phyloP scores from a whole-genome alignment of 2,888 invertebrate genomes.

The Phyllotreta cruciferae region DNA sequence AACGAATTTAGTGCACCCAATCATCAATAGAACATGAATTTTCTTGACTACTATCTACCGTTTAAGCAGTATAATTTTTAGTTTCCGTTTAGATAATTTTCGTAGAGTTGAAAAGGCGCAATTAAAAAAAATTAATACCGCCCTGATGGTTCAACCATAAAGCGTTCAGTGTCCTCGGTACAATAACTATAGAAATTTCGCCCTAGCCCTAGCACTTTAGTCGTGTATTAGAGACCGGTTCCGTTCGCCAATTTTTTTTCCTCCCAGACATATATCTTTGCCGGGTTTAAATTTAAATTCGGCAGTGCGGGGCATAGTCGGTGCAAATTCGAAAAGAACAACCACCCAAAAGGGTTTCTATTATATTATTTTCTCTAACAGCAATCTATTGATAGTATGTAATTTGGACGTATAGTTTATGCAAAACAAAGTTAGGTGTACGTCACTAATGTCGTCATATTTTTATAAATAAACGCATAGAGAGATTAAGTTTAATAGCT shows the following conservation, averaged over 20 bases:
- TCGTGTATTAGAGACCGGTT: slow-evolving; percentile 41
- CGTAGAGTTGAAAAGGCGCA: too few relatives aligned
- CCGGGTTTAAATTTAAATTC: slow-evolving; percentile 27
- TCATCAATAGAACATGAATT: too few relatives aligned
- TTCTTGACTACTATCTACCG: too few relatives aligned
- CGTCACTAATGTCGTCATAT: too few relatives aligned
- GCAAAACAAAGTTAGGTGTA: too few relatives aligned
- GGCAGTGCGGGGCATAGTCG: slow-evolving; percentile 14
- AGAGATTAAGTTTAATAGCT: too few relatives aligned
- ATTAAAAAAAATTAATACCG: slow-evolving; percentile 9
- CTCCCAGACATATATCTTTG: slow-evolving; percentile 40
- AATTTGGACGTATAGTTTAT: too few relatives aligned
- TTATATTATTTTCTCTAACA: not conserved
- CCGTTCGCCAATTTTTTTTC: slow-evolving; percentile 43
- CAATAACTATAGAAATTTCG: slow-evolving; percentile 43
- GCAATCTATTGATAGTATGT: too few relatives aligned
- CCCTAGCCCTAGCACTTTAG: slow-evolving; percentile 39
- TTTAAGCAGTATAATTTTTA: too few relatives aligned
- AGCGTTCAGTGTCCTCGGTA: slow-evolving; percentile 39
- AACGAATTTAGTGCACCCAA: too few relatives aligned
- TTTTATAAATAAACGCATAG: too few relatives aligned
- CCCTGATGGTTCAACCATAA: slow-evolving; percentile 21
- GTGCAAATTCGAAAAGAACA: slow-evolving; percentile 15
- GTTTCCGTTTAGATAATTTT: too few relatives aligned
- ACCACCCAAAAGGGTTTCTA: not conserved